Evolutionary conservation across 2,888 invertebrate species (phyloP), one percentile per base, ranked within the genome.

Genomic region (Bibio marci): DNA sequence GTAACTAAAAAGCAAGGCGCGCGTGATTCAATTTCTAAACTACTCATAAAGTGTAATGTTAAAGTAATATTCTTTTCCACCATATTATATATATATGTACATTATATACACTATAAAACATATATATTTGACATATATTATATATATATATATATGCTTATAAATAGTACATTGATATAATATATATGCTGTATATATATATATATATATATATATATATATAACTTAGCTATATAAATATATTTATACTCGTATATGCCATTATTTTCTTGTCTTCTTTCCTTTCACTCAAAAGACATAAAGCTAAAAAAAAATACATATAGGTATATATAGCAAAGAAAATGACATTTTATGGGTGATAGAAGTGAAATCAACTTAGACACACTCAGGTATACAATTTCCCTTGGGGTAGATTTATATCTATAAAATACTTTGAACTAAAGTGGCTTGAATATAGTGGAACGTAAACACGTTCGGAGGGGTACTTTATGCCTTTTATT

Each of bases 371-470:
- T 40, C 37, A 40, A 40, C 40, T 40, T 40, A 40, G 40, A 37
- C 40, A 40, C 37, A 28, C 40, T 31, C 33, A 28, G 31, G 33
- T 37, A 37, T 36, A 37, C 40, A 36, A 40, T 40, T 40, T 40
- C 40, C 40, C 40, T 40, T 32, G 40, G 36, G 40, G 40, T 36
- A 40, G 40, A 40, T 40, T 40, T 40, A 40, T 40, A 40, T 40
- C 40, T 40, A 39, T 39, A 39, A 39, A 39, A 39, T 39, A 39
- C 39, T 34, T 35, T 39, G 39, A 39, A 39, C 39, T 39, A 34
- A 39, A 39, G 28, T 35, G 39, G 30, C 35, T 39, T 28, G 19
- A 18, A 22, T 18, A 33, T 33, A 33, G 33, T 15, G 17, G 17
- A 14, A 32, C 17, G 17, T 11, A 15, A 31, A 31, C 35, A 35